Base-by-base conservation (phyloP, 2,888 invertebrate genomes). In the Tryphoninae sp. region DNA sequence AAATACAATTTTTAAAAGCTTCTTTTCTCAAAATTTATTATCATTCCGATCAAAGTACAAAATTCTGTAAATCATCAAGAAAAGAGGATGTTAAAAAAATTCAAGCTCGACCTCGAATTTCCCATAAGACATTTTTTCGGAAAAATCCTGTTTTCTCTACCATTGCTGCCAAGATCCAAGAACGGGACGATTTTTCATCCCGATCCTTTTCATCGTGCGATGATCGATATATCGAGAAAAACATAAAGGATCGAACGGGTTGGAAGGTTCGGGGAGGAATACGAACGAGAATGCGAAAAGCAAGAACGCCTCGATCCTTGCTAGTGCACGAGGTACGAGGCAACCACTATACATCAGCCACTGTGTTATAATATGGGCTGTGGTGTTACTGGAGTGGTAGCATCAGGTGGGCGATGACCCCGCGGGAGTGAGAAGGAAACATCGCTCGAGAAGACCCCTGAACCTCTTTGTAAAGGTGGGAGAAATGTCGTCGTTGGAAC, bases 351-450 rank as follows among this genome's bases (percentile, higher is more conserved):
- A 33, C 33, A 33, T 33, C 33, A 33, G 33, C 33, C 33, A 33
- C n/a, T 33, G 23, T 74, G 42, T 67, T 74, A 74, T 53, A 79
- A 79, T 79, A 64, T 69, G 68, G 74, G 79, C 74, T 65, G 72
- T 16, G 55, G 68, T 73, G 79, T 79, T 79, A 79, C 68, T 68
- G 62, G 74, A 79, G 79, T 69, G 61, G 81, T 73, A 84, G 86
- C 86, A 86, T 86, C 87, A 87, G 86, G 86, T 87, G 87, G 86
- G 82, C 86, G 85, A 87, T 86, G 86, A 88, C 84, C 86, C 68
- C 73, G 65, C 3, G 64, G 59, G n/a, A 33, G 33, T 33, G 19
- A 23, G 11, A 22, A 64, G 22, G 11, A 55, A 33, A 11, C 51
- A 49, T 16, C 22, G 42, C 49, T 40, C 13, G 68, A 53, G 69